Conservation (phyloP, 2,113 vertebrate species). For the Todiramphus chloris region DNA sequence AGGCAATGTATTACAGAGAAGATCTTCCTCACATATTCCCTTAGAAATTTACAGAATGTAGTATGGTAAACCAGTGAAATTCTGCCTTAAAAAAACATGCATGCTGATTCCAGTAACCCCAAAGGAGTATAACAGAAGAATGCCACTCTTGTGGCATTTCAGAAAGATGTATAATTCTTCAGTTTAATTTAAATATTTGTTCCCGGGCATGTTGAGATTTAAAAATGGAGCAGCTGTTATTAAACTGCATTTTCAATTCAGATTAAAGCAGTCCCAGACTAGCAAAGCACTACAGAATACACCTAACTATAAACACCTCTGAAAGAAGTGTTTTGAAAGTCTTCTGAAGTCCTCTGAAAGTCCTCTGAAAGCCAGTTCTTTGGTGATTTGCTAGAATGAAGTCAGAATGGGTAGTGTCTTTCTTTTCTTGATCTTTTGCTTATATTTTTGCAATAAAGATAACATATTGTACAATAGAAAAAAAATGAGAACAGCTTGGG, state of each 20-base stretch:
- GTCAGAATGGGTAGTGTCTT: background rate
- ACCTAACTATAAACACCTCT: background rate
- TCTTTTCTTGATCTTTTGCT: background rate
- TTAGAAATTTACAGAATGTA: background rate
- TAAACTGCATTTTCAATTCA: background rate
- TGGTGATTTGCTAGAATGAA: background rate
- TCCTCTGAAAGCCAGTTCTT: background rate
- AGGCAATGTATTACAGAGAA: background rate
- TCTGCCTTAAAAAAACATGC: background rate
- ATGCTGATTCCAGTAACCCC: background rate
- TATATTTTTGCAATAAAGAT: background rate
- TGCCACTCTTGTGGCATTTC: background rate
- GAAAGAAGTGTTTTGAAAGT: background rate
- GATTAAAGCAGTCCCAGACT: background rate
- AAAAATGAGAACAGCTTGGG: background rate
- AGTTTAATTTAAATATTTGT: background rate
- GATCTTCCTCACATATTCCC: background rate
- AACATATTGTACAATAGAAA: background rate
- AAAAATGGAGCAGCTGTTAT: background rate
- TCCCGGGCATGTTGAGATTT: background rate
- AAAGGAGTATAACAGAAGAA: background rate
- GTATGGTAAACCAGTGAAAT: background rate
- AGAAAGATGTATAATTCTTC: background rate
- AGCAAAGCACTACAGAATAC: background rate
- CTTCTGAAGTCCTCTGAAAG: no score